Conservation (phyloP, 2,888 invertebrate species). For the Agapetus fuscipes region DNA sequence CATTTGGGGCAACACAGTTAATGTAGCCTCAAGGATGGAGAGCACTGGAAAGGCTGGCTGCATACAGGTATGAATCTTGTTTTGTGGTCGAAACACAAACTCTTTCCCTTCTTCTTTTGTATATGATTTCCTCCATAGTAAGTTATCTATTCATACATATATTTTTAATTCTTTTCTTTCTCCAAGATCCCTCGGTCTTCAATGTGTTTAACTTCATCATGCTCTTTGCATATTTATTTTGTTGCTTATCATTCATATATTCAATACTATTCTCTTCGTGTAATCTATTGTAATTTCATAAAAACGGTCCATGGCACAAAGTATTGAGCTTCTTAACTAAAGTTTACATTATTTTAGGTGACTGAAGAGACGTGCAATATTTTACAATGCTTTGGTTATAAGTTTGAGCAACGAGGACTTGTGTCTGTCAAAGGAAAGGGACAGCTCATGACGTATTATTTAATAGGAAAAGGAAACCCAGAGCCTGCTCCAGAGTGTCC, state of each 20-base stretch:
- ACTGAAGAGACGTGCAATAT: conserved; percentile 91
- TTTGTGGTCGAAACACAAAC: neutral
- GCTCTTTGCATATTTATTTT: too few relatives aligned
- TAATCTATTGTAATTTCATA: too few relatives aligned
- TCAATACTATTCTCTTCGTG: too few relatives aligned
- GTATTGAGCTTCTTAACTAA: neutral
- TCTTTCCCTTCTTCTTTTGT: neutral
- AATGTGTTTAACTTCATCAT: conserved; percentile 1
- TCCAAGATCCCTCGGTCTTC: neutral
- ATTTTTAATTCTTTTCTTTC: neutral
- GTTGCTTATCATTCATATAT: too few relatives aligned
- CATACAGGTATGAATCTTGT: conserved; percentile 62
- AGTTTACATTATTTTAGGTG: conserved; percentile 50
- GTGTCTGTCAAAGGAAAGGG: conserved; percentile 97
- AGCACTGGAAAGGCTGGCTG: conserved; percentile 93
- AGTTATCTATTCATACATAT: too few relatives aligned
- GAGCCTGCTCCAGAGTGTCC: conserved; percentile 2
- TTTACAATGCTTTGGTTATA: conserved; percentile 80
- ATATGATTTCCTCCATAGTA: neutral
- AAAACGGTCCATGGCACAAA: too few relatives aligned
- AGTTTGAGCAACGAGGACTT: conserved; percentile 87
- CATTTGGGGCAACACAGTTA: conserved; percentile 96
- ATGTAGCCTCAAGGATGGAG: conserved; percentile 96
- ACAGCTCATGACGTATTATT: conserved; percentile 89
- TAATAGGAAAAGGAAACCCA: conserved; percentile 50